Conservation (phyloP, 2,888 invertebrate genomes). For the Empis stercorea region DNA sequence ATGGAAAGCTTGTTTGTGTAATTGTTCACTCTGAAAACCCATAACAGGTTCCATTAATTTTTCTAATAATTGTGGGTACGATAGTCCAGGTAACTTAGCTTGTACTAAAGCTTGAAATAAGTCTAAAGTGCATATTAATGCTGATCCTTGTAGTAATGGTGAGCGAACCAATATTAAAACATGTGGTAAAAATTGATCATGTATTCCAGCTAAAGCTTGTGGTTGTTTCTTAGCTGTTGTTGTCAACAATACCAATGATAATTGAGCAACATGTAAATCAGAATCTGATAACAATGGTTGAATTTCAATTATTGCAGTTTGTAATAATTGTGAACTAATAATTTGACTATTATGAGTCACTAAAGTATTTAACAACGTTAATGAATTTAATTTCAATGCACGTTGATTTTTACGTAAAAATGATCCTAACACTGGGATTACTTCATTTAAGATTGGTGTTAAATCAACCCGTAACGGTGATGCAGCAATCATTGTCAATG, state of each 20-base stretch:
- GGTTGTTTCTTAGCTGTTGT: slow-evolving; percentile 70
- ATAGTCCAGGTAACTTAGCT: slow-evolving; percentile 65
- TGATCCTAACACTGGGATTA: slow-evolving; percentile 82
- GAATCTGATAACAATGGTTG: slow-evolving; percentile 84
- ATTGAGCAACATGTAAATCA: slow-evolving; percentile 93
- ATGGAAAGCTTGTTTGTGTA: slow-evolving; percentile 72
- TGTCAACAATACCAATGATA: slow-evolving; percentile 70
- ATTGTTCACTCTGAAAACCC: slow-evolving; percentile 40
- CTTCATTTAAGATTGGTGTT: slow-evolving; percentile 69
- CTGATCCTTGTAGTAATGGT: slow-evolving; percentile 77
- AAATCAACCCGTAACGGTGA: slow-evolving; percentile 78
- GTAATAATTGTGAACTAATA: slow-evolving; percentile 53
- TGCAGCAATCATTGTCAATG: slow-evolving; percentile 84
- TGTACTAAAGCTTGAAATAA: slow-evolving; percentile 85
- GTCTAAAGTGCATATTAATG: slow-evolving; percentile 78
- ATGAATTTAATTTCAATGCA: slow-evolving; percentile 79
- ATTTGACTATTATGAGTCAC: slow-evolving; percentile 70
- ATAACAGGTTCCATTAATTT: slow-evolving; percentile 61
- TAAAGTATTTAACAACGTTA: slow-evolving; percentile 79
- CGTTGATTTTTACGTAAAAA: slow-evolving; percentile 95
- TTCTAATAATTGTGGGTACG: slow-evolving; percentile 67
- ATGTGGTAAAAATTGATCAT: slow-evolving; percentile 67
- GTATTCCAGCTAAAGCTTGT: slow-evolving; percentile 59
- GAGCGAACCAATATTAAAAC: slow-evolving; percentile 78
- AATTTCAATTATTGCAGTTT: slow-evolving; percentile 66